Evolutionary conservation across 2,888 invertebrate genomes (phyloP).

Genomic region (Trachelus iudaicus): DNA sequence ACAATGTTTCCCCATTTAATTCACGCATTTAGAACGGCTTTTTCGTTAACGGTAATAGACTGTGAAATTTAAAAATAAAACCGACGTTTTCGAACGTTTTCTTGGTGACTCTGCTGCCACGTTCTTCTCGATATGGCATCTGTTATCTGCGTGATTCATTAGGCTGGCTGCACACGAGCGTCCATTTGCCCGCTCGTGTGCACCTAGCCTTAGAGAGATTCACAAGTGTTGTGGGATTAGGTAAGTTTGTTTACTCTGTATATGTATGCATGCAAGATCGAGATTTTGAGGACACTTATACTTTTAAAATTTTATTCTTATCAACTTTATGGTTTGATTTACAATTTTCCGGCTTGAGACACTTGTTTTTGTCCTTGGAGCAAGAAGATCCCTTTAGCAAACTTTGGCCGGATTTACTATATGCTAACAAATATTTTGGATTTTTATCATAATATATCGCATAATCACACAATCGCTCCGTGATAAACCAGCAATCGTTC

Average conservation of each 20-base stretch:
- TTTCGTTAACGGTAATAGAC: neutral
- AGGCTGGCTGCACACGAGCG: no score
- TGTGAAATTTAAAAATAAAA: neutral
- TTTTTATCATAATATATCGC: neutral
- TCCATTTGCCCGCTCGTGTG: no score
- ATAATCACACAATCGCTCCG: neutral
- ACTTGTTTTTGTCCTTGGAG: neutral
- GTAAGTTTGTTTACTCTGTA: neutral
- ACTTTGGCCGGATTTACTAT: neutral
- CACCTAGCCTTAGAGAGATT: neutral
- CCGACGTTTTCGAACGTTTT: neutral
- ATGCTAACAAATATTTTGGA: no score
- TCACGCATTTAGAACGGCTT: neutral
- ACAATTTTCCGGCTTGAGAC: neutral
- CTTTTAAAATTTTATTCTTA: neutral
- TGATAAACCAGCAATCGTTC: neutral
- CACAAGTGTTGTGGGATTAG: neutral
- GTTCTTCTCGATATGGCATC: neutral
- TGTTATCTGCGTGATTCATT: neutral
- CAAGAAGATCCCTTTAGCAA: neutral
- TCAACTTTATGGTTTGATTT: neutral
- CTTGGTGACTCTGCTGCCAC: neutral
- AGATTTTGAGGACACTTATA: neutral
- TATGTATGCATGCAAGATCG: neutral
- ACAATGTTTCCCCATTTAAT: neutral